Percentiles rank a stretch among this genome's conserved stretches.
These are phyloP conservation scores for Mesaphorura yosii DNA, from an alignment of 1,140 invertebrate species.

Conservation along the genomic window DNA sequence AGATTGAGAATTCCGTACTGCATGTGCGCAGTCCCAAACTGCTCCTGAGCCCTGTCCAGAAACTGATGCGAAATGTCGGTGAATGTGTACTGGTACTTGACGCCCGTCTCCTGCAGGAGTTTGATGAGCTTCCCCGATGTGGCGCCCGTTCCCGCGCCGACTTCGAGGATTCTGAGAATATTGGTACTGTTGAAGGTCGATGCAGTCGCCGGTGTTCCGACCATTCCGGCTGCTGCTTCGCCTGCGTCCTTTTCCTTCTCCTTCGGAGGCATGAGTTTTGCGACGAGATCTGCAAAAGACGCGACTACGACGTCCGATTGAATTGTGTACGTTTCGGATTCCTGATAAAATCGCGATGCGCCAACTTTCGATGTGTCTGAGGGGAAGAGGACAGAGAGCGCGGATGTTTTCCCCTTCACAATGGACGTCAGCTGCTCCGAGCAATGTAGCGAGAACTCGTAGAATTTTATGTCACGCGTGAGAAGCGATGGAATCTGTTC, in stretches of 20 bases:
- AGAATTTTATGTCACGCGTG: too few species aligned
- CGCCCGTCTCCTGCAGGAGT: not conserved
- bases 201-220: not conserved
- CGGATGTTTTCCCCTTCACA: conserved; percentile 2
- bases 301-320: not conserved
- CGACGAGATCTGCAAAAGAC: not conserved
- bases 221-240: too few species aligned
- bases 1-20: conserved; percentile 18
- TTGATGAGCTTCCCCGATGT: not conserved
- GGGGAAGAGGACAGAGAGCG: not conserved
- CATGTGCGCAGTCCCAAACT: not conserved
- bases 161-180: conserved; percentile 14
- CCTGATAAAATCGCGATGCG: not conserved
- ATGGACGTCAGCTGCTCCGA: not conserved
- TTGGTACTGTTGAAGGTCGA: not conserved
- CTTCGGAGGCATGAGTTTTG: not conserved
- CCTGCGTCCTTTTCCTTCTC: not conserved
- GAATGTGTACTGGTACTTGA: conserved; percentile 12
- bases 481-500: too few species aligned
- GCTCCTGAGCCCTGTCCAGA: not conserved
- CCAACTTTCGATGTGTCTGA: not conserved
- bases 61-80: conserved; percentile 16
- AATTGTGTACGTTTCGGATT: not conserved
- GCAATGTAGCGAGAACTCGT: not conserved
- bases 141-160: conserved; percentile 16